Conservation (phyloP, 2,113 vertebrate species). For the Hippocampus comes region DNA sequence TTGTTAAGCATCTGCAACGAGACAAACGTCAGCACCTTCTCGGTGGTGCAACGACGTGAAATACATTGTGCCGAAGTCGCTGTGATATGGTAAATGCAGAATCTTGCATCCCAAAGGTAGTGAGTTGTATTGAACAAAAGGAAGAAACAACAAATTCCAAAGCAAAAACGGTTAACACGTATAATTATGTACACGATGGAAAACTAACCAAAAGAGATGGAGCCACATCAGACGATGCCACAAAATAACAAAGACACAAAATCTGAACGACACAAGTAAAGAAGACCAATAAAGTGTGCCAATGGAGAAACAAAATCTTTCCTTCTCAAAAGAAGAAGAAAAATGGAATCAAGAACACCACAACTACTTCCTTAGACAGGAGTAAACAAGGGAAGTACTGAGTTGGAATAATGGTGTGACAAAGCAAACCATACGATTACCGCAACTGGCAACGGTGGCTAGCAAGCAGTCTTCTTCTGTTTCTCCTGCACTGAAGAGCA, state of each 20-base stretch:
- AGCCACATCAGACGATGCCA: too few relatives aligned
- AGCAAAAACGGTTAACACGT: too few relatives aligned
- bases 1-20: too few relatives aligned
- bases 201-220: background rate
- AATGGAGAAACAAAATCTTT: too few relatives aligned
- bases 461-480: background rate
- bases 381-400: background rate
- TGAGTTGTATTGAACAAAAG: too few relatives aligned
- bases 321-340: too few relatives aligned
- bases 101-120: too few relatives aligned
- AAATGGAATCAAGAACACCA: background rate
- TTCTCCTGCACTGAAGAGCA: background rate
- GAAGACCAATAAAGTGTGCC: too few relatives aligned
- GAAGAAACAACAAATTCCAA: too few relatives aligned
- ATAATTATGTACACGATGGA: background rate
- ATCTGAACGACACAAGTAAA: background rate
- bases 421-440: background rate
- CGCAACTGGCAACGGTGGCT: background rate
- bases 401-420: background rate
- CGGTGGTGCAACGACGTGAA: background rate
- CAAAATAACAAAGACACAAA: background rate
- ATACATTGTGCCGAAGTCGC: too few relatives aligned
- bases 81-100: too few relatives aligned
- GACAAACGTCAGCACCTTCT: background rate
- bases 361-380: background rate